Evolutionary conservation across 1,140 invertebrate species (phyloP).

Genomic region (Heliconius melpomene): DNA sequence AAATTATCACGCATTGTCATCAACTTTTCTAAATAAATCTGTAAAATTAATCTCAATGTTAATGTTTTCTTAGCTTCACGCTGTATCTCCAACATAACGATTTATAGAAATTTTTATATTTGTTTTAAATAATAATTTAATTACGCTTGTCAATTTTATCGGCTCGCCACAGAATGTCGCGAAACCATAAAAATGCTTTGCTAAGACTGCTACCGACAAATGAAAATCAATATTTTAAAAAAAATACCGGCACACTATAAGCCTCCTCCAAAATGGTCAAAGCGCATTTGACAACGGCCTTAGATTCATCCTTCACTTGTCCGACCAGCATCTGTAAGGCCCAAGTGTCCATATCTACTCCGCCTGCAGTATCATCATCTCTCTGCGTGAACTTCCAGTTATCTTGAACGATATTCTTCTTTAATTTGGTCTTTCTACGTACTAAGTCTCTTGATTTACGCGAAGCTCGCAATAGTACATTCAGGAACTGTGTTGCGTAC

Average conservation of each 20-base stretch:
- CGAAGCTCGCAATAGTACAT: slow-evolving; percentile 90
- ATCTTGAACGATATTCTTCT: slow-evolving; percentile 63
- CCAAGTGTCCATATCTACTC: slow-evolving; percentile 87
- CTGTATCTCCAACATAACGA: too few relatives aligned
- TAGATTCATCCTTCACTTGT: slow-evolving; percentile 91
- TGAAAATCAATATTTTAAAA: neutral
- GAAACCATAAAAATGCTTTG: too few relatives aligned
- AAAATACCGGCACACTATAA: slow-evolving; percentile 89
- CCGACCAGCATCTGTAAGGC: slow-evolving; percentile 90
- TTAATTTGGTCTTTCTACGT: slow-evolving; percentile 69
- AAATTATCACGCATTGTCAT: slow-evolving; percentile 83
- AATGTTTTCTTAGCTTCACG: too few relatives aligned
- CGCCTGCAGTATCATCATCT: slow-evolving; percentile 52
- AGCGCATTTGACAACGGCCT: slow-evolving; percentile 88
- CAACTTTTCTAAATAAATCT: slow-evolving; percentile 90
- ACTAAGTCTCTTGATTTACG: slow-evolving; percentile 78
- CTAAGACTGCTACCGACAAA: neutral
- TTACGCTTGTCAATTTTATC: too few relatives aligned
- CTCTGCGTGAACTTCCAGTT: slow-evolving; percentile 51
- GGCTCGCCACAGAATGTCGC: too few relatives aligned
- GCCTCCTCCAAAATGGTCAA: slow-evolving; percentile 94
- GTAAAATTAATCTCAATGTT: slow-evolving; percentile 28
- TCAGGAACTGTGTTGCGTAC: slow-evolving; percentile 94
- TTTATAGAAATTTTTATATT: too few relatives aligned
- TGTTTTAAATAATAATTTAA: too few relatives aligned